These are phyloP conservation scores for Oncopeltus fasciatus DNA, from an alignment of 1,140 invertebrate species.

Conservation along the genomic window DNA sequence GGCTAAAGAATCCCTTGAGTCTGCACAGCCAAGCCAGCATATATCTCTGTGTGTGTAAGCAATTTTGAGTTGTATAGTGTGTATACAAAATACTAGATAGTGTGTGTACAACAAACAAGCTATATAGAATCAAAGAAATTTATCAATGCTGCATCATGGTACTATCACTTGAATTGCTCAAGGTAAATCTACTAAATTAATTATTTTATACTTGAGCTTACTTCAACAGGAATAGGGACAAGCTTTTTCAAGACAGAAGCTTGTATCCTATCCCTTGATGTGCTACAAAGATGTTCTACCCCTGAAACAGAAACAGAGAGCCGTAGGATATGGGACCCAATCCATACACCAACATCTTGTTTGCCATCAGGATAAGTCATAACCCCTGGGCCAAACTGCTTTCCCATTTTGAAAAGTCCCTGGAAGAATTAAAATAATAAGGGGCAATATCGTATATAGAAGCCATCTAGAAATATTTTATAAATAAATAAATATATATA, in stretches of 20 bases:
- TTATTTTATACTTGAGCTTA: not conserved
- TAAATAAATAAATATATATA: no score
- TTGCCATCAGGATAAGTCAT: constrained; percentile 29
- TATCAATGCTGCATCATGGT: not conserved
- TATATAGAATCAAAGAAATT: not conserved
- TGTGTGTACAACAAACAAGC: no score
- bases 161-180: not conserved
- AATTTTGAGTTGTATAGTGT: no score
- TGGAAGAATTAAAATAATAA: constrained; percentile 16
- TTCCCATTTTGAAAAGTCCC: constrained; percentile 33
- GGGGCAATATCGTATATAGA: no score
- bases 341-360: constrained; percentile 37
- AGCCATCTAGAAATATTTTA: no score
- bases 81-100: no score
- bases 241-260: not conserved
- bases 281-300: not conserved
- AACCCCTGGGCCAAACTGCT: constrained; percentile 37
- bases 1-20: no score
- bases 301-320: not conserved
- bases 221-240: not conserved
- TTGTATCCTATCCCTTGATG: not conserved
- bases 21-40: no score
- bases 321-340: not conserved
- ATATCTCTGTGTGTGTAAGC: no score
- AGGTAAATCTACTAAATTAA: not conserved